phyloP scores from a whole-genome alignment of 2,888 invertebrate species.

The Drosophila atroscutellata region DNA sequence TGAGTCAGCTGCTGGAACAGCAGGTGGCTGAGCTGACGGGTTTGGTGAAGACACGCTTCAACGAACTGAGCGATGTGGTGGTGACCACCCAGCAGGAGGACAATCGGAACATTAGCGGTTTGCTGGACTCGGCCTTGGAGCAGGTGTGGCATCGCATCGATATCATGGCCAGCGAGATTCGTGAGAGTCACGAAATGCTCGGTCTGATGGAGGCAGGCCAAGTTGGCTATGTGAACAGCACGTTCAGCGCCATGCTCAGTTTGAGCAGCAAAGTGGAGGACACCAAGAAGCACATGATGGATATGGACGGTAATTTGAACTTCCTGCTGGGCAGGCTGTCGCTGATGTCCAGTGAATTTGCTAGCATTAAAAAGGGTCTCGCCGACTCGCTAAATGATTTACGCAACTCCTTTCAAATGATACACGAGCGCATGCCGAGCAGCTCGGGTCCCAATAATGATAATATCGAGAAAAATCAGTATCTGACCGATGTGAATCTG shows the following conservation, averaged over 20 bases:
- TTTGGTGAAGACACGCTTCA: conserved; percentile 89
- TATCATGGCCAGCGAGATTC: conserved; percentile 93
- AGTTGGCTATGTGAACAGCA: conserved; percentile 92
- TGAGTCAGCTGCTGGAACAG: conserved; percentile 89
- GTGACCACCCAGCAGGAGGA: conserved; percentile 90
- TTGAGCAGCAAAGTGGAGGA: conserved; percentile 92
- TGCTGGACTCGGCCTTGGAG: conserved; percentile 92
- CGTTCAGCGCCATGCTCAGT: conserved; percentile 90
- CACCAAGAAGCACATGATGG: conserved; percentile 91
- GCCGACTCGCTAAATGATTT: conserved; percentile 90
- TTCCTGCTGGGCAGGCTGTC: conserved; percentile 92
- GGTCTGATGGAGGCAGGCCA: conserved; percentile 91
- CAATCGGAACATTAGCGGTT: conserved; percentile 90
- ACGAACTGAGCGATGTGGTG: conserved; percentile 89
- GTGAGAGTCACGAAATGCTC: conserved; percentile 90
- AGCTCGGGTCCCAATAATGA: conserved; percentile 88
- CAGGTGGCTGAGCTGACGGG: conserved; percentile 89
- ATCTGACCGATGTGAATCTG: conserved; percentile 82
- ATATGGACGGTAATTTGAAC: conserved; percentile 93
- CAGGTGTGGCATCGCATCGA: conserved; percentile 96
- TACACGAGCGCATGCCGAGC: conserved; percentile 86
- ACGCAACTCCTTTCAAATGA: conserved; percentile 88
- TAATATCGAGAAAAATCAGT: conserved; percentile 85
- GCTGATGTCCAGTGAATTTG: conserved; percentile 93
- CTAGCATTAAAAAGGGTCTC: conserved; percentile 91